Conservation (phyloP, 2,113 vertebrate species). For the Osmerus mordax region DNA sequence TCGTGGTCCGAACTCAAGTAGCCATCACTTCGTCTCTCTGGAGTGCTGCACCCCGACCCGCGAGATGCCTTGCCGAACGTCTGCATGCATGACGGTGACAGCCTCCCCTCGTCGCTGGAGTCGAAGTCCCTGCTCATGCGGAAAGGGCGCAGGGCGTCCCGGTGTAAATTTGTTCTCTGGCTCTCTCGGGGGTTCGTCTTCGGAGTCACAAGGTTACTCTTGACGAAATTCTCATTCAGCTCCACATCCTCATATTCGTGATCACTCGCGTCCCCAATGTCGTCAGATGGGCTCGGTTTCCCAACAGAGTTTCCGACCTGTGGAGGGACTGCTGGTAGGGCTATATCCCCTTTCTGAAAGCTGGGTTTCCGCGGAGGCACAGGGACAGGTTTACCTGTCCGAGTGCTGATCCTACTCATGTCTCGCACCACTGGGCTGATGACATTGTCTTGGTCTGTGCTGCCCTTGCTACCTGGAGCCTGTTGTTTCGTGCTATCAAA, state of each 20-base stretch:
- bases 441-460: slow-evolving; percentile 22
- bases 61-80: slow-evolving; percentile 37
- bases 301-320: slow-evolving; percentile 24
- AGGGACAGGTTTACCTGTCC: slow-evolving; percentile 55
- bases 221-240: slow-evolving; percentile 77
- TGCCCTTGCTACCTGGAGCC: slow-evolving; percentile 3
- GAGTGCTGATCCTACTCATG: slow-evolving; percentile 51
- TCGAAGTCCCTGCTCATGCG: slow-evolving; percentile 73
- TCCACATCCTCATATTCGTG: slow-evolving; percentile 78
- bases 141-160: slow-evolving; percentile 48
- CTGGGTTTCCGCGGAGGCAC: slow-evolving; percentile 50
- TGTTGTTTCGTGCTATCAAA: slow-evolving; percentile 25
- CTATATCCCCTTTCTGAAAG: slow-evolving; percentile 38
- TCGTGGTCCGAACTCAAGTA: slow-evolving; percentile 87
- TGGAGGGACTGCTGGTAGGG: background rate
- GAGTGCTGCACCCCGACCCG: slow-evolving; percentile 78
- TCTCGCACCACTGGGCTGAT: slow-evolving; percentile 34
- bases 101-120: slow-evolving; percentile 69
- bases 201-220: slow-evolving; percentile 69
- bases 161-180: slow-evolving; percentile 26
- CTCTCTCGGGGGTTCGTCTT: slow-evolving; percentile 27
- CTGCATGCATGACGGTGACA: slow-evolving; percentile 58
- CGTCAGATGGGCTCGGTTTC: slow-evolving; percentile 26
- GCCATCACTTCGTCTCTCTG: slow-evolving; percentile 78
- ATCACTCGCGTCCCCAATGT: slow-evolving; percentile 67